A percentile compares a stretch with the other conserved stretches of the same genome.
These are phyloP conservation scores for Potamarius usumacintae DNA, from an alignment of 2,113 vertebrate genomes.

Conservation along the genomic window DNA sequence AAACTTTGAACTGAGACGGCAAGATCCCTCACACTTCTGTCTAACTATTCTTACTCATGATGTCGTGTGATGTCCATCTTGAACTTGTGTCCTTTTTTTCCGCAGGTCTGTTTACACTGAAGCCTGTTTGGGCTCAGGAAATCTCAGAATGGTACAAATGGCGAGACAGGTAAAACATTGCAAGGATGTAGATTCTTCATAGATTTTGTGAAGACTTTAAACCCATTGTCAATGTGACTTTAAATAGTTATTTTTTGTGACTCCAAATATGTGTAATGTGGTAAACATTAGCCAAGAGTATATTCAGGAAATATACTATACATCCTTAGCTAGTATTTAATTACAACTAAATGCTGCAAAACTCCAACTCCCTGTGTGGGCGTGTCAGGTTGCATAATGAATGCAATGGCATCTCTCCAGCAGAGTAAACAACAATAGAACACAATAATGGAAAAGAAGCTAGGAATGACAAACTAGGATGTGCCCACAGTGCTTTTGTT, in stretches of 20 bases:
- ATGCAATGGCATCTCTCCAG: not conserved
- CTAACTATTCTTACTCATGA: not conserved
- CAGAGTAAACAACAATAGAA: not conserved
- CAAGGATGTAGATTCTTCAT: not conserved
- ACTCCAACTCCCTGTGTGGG: not conserved
- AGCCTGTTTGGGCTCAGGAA: constrained; percentile 75
- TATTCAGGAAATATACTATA: not conserved
- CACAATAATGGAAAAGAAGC: not conserved
- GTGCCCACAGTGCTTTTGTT: not conserved
- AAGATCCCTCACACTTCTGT: constrained; percentile 8
- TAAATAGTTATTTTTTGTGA: not conserved
- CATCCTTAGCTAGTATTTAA: not conserved
- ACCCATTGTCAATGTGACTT: not conserved
- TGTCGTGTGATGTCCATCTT: not conserved
- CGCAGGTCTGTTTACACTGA: constrained; percentile 76
- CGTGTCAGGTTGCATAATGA: not conserved
- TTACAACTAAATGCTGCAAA: not conserved
- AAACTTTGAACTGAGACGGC: constrained; percentile 80
- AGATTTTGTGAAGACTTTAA: not conserved
- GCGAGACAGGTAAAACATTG: constrained; percentile 70
- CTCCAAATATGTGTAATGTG: not conserved
- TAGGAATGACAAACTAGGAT: not conserved
- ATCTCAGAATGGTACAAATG: constrained; percentile 77
- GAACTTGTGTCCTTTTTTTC: not conserved
- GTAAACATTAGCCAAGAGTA: not conserved